Conservation (phyloP, 2,113 vertebrate genomes). For the Elephantulus edwardii region DNA sequence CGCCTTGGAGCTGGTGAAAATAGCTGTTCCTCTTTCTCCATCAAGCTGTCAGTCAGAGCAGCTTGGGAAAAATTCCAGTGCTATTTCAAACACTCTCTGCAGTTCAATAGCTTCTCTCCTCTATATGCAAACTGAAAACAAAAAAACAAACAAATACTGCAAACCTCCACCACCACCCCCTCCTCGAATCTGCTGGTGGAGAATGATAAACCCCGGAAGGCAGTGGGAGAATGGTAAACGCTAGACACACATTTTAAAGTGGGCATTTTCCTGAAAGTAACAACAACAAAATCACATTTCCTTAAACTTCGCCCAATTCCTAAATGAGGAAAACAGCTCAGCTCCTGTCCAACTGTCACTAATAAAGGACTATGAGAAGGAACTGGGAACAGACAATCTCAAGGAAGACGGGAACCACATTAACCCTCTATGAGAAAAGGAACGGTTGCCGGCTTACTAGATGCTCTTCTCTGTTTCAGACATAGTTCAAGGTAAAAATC, state of each 20-base stretch:
- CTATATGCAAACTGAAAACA: conserved; percentile 38
- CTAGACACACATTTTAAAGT: background rate
- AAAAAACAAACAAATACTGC: conserved; percentile 26
- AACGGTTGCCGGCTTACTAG: too few species aligned
- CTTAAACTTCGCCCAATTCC: background rate
- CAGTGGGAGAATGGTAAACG: background rate
- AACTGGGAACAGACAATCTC: background rate
- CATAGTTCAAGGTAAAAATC: background rate
- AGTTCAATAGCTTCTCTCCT: conserved; percentile 14
- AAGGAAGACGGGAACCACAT: background rate
- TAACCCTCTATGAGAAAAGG: background rate
- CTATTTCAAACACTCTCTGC: conserved; percentile 27
- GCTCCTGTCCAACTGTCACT: background rate
- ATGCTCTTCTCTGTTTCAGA: background rate
- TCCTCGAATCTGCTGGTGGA: background rate
- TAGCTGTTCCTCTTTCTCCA: background rate
- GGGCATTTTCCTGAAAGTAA: conserved; percentile 6
- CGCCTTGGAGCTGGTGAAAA: background rate
- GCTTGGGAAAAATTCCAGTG: conserved; percentile 20
- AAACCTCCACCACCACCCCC: too few species aligned
- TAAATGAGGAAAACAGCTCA: background rate
- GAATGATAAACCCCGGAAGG: conserved; percentile 23
- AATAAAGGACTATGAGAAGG: background rate
- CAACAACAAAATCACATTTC: background rate
- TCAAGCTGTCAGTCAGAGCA: conserved; percentile 17